Base-by-base conservation (phyloP, 2,113 vertebrate genomes). In the Anser cygnoides region DNA sequence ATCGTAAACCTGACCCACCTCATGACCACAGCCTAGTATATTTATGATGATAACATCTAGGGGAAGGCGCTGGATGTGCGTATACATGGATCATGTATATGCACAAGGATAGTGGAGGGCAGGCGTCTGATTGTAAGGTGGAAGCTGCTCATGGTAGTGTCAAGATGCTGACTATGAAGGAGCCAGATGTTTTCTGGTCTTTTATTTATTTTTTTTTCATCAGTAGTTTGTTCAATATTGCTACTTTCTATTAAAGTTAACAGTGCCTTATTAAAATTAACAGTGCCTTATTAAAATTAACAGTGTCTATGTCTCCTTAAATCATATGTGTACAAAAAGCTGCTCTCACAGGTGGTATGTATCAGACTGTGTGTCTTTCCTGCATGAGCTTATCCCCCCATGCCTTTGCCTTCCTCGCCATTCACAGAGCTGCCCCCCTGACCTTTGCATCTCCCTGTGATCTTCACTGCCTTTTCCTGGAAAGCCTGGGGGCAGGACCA, bases 221-320 rank as follows among this genome's bases (percentile, higher is more conserved):
- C 63, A 71, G 2, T 77, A 59, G 3, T 49, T 85, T 85, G 18
- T 66, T 90, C 71, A 39, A 63, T 88, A 89, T 37, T 86, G 19
- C 37, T 83, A 46, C n/a, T 92, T 90, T 73, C 91, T 77, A 26
- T 71, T 72, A 18, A 85, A 92, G 35, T 87, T 92, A 91, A 74
- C 2, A 1, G 39, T 93, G 59, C 80, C 67, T 92, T 77, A 26
- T 74, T 71, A 15, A 84, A 92, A 33, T 87, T 91, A 91, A 73
- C 3, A 1, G 43, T 44, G 43, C 89, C 76, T 80, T 77, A 26
- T 74, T 72, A 18, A 85, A 92, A 33, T 90, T 92, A 91, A 74
- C 3, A 1, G 35, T 93, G 59, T 80, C 67, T 92, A 1, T 76
- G 67, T 85, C 33, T 91, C 54, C 21, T 87, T 94, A 78, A 54